A percentile compares a stretch with the other conserved stretches of the same genome.
These are phyloP conservation scores for Drosophila subsilvestris DNA, from an alignment of 2,888 invertebrate species.

Conservation along the genomic window DNA sequence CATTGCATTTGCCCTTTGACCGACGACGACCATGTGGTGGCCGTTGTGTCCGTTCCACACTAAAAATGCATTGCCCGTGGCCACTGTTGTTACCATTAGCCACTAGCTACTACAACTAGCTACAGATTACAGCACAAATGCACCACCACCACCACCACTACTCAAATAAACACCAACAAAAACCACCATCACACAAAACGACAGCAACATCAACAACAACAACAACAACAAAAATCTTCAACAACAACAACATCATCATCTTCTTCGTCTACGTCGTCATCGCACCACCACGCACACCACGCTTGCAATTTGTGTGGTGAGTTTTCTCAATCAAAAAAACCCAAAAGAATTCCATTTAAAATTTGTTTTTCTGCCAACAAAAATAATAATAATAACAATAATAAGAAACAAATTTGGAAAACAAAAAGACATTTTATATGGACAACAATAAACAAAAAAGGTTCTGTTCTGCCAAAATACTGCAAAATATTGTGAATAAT, in stretches of 20 bases:
- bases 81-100: constrained; percentile 54
- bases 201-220: constrained; percentile 18
- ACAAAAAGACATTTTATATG: constrained; percentile 29
- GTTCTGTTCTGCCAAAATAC: constrained; percentile 56
- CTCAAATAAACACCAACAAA: constrained; percentile 59
- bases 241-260: constrained; percentile 1
- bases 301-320: constrained; percentile 78
- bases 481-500: constrained; percentile 72
- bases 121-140: constrained; percentile 70
- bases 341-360: constrained; percentile 45
- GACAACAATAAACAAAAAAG: constrained; percentile 48
- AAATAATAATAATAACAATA: constrained; percentile 28
- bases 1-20: constrained; percentile 52
- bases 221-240: constrained; percentile 48
- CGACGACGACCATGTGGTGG: constrained; percentile 35
- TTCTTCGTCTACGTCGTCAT: constrained; percentile 45
- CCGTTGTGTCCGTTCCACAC: neutral
- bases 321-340: constrained; percentile 57
- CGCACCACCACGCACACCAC: constrained; percentile 64
- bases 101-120: constrained; percentile 46
- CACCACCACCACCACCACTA: constrained; percentile 61
- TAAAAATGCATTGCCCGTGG: constrained; percentile 52
- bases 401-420: constrained; percentile 73
- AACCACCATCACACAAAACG: constrained; percentile 28
- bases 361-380: constrained; percentile 72